phyloP scores from a whole-genome alignment of 2,888 invertebrate genomes.

The Nymphalis polychloros region DNA sequence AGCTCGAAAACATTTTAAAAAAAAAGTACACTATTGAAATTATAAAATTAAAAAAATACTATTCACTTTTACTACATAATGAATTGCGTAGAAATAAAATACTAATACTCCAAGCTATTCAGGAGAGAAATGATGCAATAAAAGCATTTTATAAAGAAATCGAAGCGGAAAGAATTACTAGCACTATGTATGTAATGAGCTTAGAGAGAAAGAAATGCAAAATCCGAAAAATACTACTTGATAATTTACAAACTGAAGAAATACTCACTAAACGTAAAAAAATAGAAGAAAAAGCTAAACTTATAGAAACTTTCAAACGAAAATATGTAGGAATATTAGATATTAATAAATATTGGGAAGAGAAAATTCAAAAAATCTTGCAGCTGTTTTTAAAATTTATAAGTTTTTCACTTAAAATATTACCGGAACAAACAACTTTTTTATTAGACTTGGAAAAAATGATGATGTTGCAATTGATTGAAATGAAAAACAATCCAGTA shows the following conservation, averaged over 20 bases:
- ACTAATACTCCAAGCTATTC: constrained; percentile 54
- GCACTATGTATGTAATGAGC: constrained; percentile 72
- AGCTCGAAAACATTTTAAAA: constrained; percentile 52
- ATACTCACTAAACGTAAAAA: constrained; percentile 55
- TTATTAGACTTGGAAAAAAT: constrained; percentile 70
- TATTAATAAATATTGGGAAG: constrained; percentile 67
- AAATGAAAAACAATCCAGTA: constrained; percentile 61
- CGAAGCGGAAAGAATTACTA: constrained; percentile 63
- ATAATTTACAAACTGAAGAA: constrained; percentile 59
- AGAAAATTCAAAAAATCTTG: constrained; percentile 66
- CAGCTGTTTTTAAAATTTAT: constrained; percentile 70
- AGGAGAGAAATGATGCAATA: constrained; percentile 65
- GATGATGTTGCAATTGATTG: constrained; percentile 70
- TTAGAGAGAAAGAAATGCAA: constrained; percentile 72
- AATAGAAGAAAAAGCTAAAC: constrained; percentile 55
- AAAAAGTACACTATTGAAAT: constrained; percentile 56
- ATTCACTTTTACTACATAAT: constrained; percentile 60
- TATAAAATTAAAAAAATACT: constrained; percentile 62
- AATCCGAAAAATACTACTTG: constrained; percentile 62
- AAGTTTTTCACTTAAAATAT: constrained; percentile 65
- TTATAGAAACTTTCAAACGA: constrained; percentile 52
- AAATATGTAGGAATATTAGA: constrained; percentile 52
- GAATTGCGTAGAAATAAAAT: constrained; percentile 55
- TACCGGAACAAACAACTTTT: constrained; percentile 72
- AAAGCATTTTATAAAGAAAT: constrained; percentile 61